Base-by-base conservation (phyloP, 2,888 invertebrate genomes). In the Diachrysia chrysitis region DNA sequence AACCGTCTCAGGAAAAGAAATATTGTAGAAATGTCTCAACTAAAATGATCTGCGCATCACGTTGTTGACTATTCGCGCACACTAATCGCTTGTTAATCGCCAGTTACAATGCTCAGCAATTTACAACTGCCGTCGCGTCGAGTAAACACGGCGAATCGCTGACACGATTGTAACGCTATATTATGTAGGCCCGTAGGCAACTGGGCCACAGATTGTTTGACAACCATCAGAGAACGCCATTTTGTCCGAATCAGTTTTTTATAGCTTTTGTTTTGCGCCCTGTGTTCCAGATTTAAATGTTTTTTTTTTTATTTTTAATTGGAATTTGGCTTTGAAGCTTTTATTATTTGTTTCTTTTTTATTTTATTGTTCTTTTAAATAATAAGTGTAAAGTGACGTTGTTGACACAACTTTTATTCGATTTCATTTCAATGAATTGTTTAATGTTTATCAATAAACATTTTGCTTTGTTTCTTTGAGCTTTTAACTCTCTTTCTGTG, bases 111-210 rank as follows among this genome's bases (percentile, higher is more conserved):
- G 67, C 51, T 63, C 66, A 65, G 62, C 72, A 69, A 73, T 75
- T 73, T 71, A 79, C 66, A 73, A 75, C 68, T 19, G 32, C 61
- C 65, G 35, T 64, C 65, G 64, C 73, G 61, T 66, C 71, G 71
- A 66, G 71, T 81, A 78, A 82, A 81, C 75, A 74, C 71, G 53
- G 71, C 66, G 64, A 76, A 81, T 78, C 66, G 71, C 66, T 83
- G 84, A 83, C 85, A 85, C 79, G 69, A 78, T 85, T 85, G 85
- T 85, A 81, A 80, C 81, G 81, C 77, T 71, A 79, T 82, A 74
- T 84, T 85, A 85, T 81, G 79, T 78, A 75, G 81, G 75, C 65
- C 66, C 74, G 63, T 81, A 74, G 76, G 66, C 77, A 85, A 81
- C 74, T 83, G 74, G 84, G 85, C 69, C 83, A 79, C 72, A 76